Conservation (phyloP, 2,797 vertebrate species). For the Hippocampus kuda region DNA sequence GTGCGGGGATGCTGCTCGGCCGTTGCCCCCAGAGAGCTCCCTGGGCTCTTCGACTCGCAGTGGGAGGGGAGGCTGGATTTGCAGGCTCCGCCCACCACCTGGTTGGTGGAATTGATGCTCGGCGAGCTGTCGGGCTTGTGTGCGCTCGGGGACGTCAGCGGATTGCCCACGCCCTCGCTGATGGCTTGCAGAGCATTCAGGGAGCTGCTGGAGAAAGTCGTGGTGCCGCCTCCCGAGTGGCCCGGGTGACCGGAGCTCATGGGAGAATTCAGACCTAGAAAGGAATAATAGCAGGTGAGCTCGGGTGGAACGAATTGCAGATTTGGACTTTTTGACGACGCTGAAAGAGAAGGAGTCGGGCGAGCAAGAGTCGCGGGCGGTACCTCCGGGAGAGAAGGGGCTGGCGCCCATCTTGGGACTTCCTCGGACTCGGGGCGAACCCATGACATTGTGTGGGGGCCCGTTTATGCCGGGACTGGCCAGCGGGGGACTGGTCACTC, state of each 20-base stretch:
- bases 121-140: constrained; percentile 86
- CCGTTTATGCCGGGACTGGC: constrained; percentile 79
- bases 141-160: constrained; percentile 78
- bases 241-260: constrained; percentile 76
- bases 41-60: constrained; percentile 81
- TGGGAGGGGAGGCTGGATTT: constrained; percentile 50
- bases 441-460: constrained; percentile 80
- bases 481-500: constrained; percentile 84
- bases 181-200: constrained; percentile 96
- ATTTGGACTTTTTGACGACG: background rate
- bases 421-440: constrained; percentile 84
- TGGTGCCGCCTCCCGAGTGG: constrained; percentile 42
- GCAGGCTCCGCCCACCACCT: constrained; percentile 42
- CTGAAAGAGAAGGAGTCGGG: background rate
- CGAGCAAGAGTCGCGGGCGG: background rate
- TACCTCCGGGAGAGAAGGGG: constrained; percentile 96
- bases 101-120: constrained; percentile 73
- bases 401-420: constrained; percentile 89
- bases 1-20: constrained; percentile 56
- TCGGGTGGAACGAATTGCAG: background rate
- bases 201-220: constrained; percentile 90
- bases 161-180: constrained; percentile 92
- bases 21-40: constrained; percentile 67
- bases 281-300: background rate
- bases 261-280: constrained; percentile 83